These are phyloP conservation scores for Notolepis coatsorum DNA, from an alignment of 2,797 vertebrate species.

Conservation along the genomic window DNA sequence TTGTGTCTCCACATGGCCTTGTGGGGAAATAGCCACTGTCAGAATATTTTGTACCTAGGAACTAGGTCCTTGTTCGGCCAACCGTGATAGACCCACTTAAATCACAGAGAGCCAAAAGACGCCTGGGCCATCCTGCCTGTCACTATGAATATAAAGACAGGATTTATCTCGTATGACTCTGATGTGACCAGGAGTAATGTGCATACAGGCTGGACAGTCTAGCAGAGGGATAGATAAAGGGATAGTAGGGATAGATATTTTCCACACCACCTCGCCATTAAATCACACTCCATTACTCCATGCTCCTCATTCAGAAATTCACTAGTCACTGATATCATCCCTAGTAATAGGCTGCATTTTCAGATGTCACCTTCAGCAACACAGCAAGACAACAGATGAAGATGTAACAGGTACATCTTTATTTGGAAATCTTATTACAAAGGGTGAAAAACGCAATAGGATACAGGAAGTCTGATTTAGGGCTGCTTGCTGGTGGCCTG, in stretches of 20 bases:
- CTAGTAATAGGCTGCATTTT: too few species aligned
- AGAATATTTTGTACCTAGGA: conserved; percentile 49
- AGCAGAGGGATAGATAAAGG: conserved; percentile 52
- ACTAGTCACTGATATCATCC: conserved; percentile 47
- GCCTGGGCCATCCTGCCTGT: conserved; percentile 61
- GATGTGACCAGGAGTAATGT: conserved; percentile 74
- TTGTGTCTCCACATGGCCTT: conserved; percentile 52
- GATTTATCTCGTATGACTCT: conserved; percentile 67
- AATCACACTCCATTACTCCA: conserved; percentile 28
- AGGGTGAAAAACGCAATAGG: neutral
- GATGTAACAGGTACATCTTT: conserved; percentile 24
- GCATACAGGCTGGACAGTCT: conserved; percentile 49
- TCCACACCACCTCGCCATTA: conserved; percentile 48
- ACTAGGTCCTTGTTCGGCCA: conserved; percentile 70
- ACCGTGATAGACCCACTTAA: conserved; percentile 73
- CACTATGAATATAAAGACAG: conserved; percentile 71
- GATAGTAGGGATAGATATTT: too few species aligned
- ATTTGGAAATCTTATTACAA: conserved; percentile 30
- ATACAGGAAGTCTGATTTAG: too few species aligned
- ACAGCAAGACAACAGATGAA: conserved; percentile 34
- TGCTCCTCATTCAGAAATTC: conserved; percentile 47
- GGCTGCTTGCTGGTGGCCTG: too few species aligned
- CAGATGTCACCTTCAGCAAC: conserved; percentile 31
- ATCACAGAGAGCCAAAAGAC: conserved; percentile 65
- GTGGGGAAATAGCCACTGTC: conserved; percentile 61